phyloP scores from a whole-genome alignment of 2,888 invertebrate species.

The Athalia rosae region DNA sequence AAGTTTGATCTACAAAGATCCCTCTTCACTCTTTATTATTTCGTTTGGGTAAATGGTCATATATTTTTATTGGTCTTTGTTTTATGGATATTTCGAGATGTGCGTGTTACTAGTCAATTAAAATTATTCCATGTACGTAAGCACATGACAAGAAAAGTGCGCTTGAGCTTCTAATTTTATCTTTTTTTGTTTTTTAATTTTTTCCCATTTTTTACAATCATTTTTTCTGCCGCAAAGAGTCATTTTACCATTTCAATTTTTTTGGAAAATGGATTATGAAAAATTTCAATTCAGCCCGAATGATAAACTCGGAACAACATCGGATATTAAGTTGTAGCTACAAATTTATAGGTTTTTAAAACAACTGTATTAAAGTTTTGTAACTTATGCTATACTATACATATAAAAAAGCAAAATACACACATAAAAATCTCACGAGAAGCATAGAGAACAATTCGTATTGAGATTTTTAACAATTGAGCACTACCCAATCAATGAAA shows the following conservation, averaged over 20 bases:
- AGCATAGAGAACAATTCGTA: too few relatives aligned
- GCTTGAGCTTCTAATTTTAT: conserved; percentile 3
- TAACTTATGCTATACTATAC: conserved; percentile 21
- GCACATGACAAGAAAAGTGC: not conserved
- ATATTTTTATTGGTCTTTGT: conserved; percentile 48
- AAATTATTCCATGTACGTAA: conserved; percentile 29
- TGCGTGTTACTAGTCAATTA: conserved; percentile 30
- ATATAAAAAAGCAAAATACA: conserved; percentile 2
- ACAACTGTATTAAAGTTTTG: too few relatives aligned
- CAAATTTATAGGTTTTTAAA: too few relatives aligned
- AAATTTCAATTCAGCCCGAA: not conserved
- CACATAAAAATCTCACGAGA: not conserved
- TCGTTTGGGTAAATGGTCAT: conserved; percentile 49
- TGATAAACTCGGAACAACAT: not conserved
- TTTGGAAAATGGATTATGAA: not conserved
- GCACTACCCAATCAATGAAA: not conserved
- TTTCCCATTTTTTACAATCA: not conserved
- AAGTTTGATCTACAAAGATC: conserved; percentile 17
- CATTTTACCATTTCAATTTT: not conserved
- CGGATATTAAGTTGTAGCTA: not conserved
- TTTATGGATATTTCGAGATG: conserved; percentile 9
- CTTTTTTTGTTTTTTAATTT: not conserved
- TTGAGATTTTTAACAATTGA: conserved; percentile 8
- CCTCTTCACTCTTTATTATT: conserved; percentile 13
- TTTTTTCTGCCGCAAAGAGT: not conserved